Percentiles rank a stretch among this genome's conserved stretches.
Evolutionary conservation across 2,888 invertebrate genomes (phyloP).

Genomic region (Drosophila mercatorum): DNA sequence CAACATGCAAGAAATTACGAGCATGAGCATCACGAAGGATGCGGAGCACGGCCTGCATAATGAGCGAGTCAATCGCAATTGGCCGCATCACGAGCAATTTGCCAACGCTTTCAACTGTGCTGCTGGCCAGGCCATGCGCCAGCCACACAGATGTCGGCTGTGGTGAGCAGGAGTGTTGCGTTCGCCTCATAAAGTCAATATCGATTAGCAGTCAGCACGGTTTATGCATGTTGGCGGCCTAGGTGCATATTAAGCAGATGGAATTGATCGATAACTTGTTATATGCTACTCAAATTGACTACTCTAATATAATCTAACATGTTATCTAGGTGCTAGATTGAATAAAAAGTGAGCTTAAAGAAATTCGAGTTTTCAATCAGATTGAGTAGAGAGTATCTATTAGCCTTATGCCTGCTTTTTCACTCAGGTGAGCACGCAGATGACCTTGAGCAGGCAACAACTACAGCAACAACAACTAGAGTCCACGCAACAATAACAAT

Average conservation of each 20-base stretch:
- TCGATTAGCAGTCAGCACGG: constrained; percentile 35
- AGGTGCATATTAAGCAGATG: constrained; percentile 8
- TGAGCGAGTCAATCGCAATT: constrained; percentile 73
- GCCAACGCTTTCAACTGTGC: constrained; percentile 64
- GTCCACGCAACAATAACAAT: constrained; percentile 38
- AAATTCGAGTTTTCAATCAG: too few relatives aligned
- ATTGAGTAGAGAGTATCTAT: background rate
- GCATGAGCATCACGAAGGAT: constrained; percentile 39
- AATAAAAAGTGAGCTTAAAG: background rate
- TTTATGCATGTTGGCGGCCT: background rate
- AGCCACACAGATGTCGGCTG: constrained; percentile 59
- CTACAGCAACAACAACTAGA: constrained; percentile 12
- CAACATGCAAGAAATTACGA: constrained; percentile 62
- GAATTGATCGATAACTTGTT: background rate
- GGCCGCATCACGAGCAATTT: constrained; percentile 73
- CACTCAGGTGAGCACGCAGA: constrained; percentile 16
- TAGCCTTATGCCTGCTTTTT: background rate
- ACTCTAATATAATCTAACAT: background rate
- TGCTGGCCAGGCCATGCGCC: constrained; percentile 61
- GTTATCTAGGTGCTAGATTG: background rate
- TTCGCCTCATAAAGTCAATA: constrained; percentile 30
- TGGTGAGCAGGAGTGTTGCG: constrained; percentile 60
- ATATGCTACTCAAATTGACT: background rate
- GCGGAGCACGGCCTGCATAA: constrained; percentile 75
- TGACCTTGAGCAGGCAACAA: constrained; percentile 59